Base-by-base conservation (phyloP, 2,113 vertebrate species). In the Drymodes brunneopygia region DNA sequence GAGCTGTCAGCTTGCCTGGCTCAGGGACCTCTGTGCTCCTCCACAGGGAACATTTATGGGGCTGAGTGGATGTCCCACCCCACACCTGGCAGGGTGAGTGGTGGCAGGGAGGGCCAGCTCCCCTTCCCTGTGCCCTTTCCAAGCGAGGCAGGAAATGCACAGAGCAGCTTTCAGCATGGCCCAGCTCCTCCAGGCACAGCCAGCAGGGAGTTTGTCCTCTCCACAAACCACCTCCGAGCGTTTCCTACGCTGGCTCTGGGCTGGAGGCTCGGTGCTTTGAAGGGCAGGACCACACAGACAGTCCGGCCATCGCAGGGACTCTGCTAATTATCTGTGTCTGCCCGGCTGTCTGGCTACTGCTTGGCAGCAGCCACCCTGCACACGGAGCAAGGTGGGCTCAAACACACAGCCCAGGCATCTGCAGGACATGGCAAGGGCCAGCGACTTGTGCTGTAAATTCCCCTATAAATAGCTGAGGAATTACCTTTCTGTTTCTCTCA, bases 401-500 rank as follows among this genome's bases (percentile, higher is more conserved):
- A 65, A 90, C 92, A 69, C 42, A 42, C 31, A 73, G 67, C 82
- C 77, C 79, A 28, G 61, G 85, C 74, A 67, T 86, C 86, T 56
- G 38, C 18, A 33, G 95, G 89, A 70, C 73, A 15, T 1, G 45
- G 60, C 64, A 60, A 62, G 80, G 92, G 71, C 67, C 36, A 44
- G 35, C 0, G 1, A 29, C 61, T 72, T 1, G 3, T 31, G 60
- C 66, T 86, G 74, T 91, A 73, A 61, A 53, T 84, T 53, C 36
- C 71, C 91, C 56, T 94, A 87, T 95, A 97, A 97, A 97, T 74
- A 98, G 71, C 61, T 4, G 25, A 88, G 84, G 81, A 88, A 95
- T 97, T 92, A 90, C 74, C 83, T 96, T 78, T 74, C 67, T 61
- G 42, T 81, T 79, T 90, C 85, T 92, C 73, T 89, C 86, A 61